These are phyloP conservation scores for Bombus sibiricus DNA, from an alignment of 1,140 invertebrate species.

Conservation along the genomic window DNA sequence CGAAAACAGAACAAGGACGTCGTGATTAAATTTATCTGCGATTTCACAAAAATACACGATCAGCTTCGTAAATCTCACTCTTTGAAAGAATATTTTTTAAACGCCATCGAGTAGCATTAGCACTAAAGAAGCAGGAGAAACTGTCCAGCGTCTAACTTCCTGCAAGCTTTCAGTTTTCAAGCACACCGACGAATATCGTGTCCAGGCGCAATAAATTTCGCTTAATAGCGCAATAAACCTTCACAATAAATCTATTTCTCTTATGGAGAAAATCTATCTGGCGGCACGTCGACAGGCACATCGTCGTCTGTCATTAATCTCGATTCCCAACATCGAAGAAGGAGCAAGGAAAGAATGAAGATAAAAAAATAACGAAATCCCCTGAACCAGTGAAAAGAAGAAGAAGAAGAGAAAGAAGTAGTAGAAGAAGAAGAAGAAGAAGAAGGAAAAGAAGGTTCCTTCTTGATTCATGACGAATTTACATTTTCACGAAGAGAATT, in stretches of 20 bases:
- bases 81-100: not conserved
- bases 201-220: conserved; percentile 17
- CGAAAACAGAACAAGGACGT: not conserved
- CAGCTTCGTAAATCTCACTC: not conserved
- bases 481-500: not conserved
- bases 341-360: not conserved
- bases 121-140: not conserved
- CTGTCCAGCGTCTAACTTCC: not conserved
- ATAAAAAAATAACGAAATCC: not conserved
- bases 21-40: not conserved
- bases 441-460: not conserved
- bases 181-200: not conserved
- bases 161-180: not conserved
- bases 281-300: not conserved
- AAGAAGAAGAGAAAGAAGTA: not conserved
- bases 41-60: not conserved
- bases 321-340: not conserved
- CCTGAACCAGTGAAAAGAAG: not conserved
- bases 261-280: conserved; percentile 20
- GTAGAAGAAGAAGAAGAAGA: not conserved
- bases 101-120: not conserved
- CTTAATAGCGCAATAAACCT: conserved; percentile 40
- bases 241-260: conserved; percentile 32
- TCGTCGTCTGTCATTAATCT: conserved; percentile 34
- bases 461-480: conserved; percentile 5